Conservation (phyloP, 2,113 vertebrate species). For the Trinectes maculatus region DNA sequence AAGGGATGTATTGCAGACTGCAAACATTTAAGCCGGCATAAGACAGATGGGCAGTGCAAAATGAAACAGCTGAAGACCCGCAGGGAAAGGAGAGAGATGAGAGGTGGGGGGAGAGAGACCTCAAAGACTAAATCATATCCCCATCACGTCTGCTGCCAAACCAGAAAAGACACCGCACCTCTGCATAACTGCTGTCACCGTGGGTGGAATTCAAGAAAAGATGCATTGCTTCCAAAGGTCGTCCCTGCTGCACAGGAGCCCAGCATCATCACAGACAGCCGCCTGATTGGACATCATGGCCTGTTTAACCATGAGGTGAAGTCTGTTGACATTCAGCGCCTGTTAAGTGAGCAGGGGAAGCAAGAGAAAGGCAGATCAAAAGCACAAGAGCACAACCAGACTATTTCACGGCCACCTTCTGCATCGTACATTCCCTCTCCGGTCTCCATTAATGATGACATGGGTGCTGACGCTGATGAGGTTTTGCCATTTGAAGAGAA, state of each 20-base stretch:
- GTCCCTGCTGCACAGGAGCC: conserved; percentile 57
- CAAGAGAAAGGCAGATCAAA: conserved; percentile 11
- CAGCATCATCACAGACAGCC: conserved; percentile 81
- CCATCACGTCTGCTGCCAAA: conserved; percentile 16
- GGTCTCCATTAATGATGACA: conserved; percentile 3
- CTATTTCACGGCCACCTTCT: conserved; percentile 9
- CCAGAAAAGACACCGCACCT: conserved; percentile 32
- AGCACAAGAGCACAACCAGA: conserved; percentile 6
- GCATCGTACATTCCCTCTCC: conserved; percentile 7
- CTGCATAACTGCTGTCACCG: conserved; percentile 39
- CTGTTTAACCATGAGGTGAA: conserved; percentile 85
- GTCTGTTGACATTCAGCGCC: conserved; percentile 81
- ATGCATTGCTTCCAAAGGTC: conserved; percentile 32
- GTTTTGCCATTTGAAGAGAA: conserved; percentile 12
- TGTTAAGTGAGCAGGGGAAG: conserved; percentile 68
- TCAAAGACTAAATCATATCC: conserved; percentile 30
- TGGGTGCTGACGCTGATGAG: conserved; percentile 13
- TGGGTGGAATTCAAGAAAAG: conserved; percentile 38
- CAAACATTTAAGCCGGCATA: conserved; percentile 8
- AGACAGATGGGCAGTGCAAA: conserved; percentile 45
- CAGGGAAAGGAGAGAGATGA: conserved; percentile 75
- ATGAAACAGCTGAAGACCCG: conserved; percentile 79
- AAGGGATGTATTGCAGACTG: conserved; percentile 6
- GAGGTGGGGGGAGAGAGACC: conserved; percentile 30
- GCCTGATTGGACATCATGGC: conserved; percentile 80